Conservation (phyloP, 2,113 vertebrate species). For the Naja naja region DNA sequence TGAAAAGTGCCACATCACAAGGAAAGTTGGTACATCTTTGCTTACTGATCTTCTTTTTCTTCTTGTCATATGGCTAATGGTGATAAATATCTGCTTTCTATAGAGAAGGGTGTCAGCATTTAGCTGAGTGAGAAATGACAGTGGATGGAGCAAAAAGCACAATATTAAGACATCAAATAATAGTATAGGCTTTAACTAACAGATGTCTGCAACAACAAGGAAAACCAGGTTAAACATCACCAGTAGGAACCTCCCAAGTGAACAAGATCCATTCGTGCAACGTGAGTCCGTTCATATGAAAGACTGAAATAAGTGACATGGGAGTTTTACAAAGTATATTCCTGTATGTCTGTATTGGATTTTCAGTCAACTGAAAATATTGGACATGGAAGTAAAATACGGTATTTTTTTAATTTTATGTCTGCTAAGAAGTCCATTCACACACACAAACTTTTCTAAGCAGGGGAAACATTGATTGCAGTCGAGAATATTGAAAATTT, state of each 20-base stretch:
- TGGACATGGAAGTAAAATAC: slow-evolving; percentile 5
- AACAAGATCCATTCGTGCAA: not conserved
- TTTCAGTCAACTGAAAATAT: slow-evolving; percentile 17
- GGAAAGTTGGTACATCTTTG: not conserved
- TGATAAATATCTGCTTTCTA: not conserved
- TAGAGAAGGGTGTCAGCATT: rapidly evolving
- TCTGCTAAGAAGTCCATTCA: not conserved
- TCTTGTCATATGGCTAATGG: not conserved
- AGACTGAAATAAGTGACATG: not conserved
- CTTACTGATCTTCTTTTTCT: not conserved
- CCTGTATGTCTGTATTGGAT: not conserved
- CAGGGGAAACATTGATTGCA: slow-evolving; percentile 38
- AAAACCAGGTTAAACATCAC: slow-evolving; percentile 1
- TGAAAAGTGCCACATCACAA: not conserved
- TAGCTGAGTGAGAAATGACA: not conserved
- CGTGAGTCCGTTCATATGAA: not conserved
- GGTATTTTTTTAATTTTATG: slow-evolving; percentile 9
- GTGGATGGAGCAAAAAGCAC: not conserved
- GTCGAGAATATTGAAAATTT: slow-evolving; percentile 45
- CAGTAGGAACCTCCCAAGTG: not conserved
- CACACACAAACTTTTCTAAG: not conserved
- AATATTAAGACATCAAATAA: not conserved
- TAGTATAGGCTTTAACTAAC: rapidly evolving
- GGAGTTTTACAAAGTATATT: slow-evolving; percentile 20
- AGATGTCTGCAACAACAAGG: not conserved